Conservation (phyloP, 2,797 vertebrate species). For the Vultur gryphus region DNA sequence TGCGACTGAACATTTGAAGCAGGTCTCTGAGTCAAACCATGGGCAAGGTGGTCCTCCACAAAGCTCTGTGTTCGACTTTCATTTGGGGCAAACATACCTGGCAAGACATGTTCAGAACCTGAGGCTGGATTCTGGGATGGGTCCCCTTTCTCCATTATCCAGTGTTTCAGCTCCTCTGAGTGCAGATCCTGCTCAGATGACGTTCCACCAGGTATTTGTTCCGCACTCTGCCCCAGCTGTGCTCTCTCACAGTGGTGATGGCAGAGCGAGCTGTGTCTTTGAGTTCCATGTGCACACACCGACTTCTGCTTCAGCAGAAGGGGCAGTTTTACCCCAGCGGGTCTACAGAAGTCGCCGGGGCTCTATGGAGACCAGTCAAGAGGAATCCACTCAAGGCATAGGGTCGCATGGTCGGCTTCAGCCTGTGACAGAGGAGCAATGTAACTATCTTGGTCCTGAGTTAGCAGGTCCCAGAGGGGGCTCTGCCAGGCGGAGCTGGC, state of each 20-base stretch:
- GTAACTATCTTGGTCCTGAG: conserved; percentile 80
- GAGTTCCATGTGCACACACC: conserved; percentile 86
- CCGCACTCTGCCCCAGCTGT: conserved; percentile 89
- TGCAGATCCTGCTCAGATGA: conserved; percentile 74
- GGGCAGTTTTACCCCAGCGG: conserved; percentile 74
- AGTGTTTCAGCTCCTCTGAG: conserved; percentile 73
- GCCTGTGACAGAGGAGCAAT: conserved; percentile 93
- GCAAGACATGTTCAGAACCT: conserved; percentile 84
- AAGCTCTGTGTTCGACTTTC: conserved; percentile 84
- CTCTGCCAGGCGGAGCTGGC: conserved; percentile 80
- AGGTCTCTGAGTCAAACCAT: conserved; percentile 76
- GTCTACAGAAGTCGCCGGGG: conserved; percentile 83
- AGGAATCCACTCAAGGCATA: conserved; percentile 76
- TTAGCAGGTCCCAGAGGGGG: conserved; percentile 81
- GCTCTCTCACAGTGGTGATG: conserved; percentile 77
- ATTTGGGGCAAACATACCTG: conserved; percentile 81
- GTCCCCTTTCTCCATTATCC: conserved; percentile 78
- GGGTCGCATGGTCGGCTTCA: conserved; percentile 86
- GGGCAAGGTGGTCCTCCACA: conserved; percentile 72
- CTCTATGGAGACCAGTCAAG: conserved; percentile 87
- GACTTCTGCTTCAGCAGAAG: conserved; percentile 75
- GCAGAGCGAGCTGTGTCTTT: conserved; percentile 82
- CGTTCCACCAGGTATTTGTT: conserved; percentile 80
- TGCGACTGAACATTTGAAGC: conserved; percentile 79
- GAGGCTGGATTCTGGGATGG: conserved; percentile 84